These are phyloP conservation scores for Drosophila sordidula DNA, from an alignment of 2,888 invertebrate species.

Conservation along the genomic window DNA sequence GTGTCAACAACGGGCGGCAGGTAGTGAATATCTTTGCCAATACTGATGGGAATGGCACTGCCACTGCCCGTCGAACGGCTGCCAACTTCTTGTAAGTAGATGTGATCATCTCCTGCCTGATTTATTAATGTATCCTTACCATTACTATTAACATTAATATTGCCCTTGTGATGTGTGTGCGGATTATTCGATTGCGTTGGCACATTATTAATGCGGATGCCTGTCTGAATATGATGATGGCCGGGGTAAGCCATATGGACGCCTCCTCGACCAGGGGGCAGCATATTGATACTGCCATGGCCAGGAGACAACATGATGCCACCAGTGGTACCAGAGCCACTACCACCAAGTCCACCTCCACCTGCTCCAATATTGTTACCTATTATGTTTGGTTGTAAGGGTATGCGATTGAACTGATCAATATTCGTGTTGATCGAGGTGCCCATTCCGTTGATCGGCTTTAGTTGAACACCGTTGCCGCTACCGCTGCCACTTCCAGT, in stretches of 20 bases:
- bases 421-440: conserved; percentile 84
- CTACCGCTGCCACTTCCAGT: conserved; percentile 24
- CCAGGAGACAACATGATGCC: conserved; percentile 75
- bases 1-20: conserved; percentile 77
- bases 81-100: conserved; percentile 51
- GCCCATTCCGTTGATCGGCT: conserved; percentile 70
- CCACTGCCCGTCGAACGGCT: conserved; percentile 11
- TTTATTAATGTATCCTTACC: conserved; percentile 57
- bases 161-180: conserved; percentile 81
- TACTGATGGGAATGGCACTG: conserved; percentile 25
- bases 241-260: conserved; percentile 68
- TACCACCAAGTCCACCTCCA: conserved; percentile 46
- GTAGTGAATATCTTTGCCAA: conserved; percentile 45
- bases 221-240: conserved; percentile 81
- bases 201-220: conserved; percentile 84
- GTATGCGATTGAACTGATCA: conserved; percentile 84
- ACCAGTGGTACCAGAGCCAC: conserved; percentile 50
- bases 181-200: conserved; percentile 82
- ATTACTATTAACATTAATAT: conserved; percentile 62
- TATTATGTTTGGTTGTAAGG: conserved; percentile 81
- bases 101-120: conserved; percentile 39
- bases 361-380: conserved; percentile 72
- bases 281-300: conserved; percentile 79
- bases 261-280: conserved; percentile 74
- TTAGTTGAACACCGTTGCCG: conserved; percentile 59